A percentile compares a stretch with the other conserved stretches of the same genome.
Evolutionary conservation across 2,888 invertebrate genomes (phyloP).

Genomic region (Callosobruchus maculatus): DNA sequence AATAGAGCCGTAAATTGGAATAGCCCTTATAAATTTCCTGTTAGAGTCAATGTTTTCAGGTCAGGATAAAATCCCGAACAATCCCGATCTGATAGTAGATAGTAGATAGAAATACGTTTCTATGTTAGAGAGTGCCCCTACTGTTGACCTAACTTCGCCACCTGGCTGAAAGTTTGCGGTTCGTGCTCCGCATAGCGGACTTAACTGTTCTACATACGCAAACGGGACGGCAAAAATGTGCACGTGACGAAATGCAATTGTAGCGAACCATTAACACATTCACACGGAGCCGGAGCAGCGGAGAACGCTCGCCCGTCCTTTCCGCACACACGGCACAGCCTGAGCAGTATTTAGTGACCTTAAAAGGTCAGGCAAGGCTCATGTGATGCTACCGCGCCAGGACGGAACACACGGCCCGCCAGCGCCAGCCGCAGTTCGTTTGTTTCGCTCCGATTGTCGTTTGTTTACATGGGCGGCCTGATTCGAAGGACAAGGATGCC

Average conservation of each 20-base stretch:
- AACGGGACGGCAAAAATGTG: neutral
- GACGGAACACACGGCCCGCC: neutral
- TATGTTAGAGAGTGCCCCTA: no score
- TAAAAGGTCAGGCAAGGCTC: slow-evolving; percentile 6
- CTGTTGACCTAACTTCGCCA: no score
- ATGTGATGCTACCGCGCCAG: slow-evolving; percentile 6
- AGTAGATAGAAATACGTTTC: no score
- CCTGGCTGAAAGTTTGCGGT: no score
- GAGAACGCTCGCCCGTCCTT: neutral
- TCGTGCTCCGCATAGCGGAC: no score
- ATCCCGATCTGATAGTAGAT: no score
- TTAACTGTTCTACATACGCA: neutral
- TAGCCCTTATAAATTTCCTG: no score
- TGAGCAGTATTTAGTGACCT: slow-evolving; percentile 2
- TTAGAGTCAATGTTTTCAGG: no score
- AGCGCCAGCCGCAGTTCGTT: slow-evolving; percentile 8
- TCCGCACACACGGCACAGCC: neutral
- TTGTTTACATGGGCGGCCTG: slow-evolving; percentile 1
- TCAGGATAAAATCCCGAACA: no score
- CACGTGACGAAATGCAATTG: neutral
- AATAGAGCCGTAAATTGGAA: no score
- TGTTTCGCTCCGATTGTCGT: slow-evolving; percentile 10
- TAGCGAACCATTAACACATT: neutral
- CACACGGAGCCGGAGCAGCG: neutral
- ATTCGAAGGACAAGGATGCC: neutral